Evolutionary conservation across 2,797 vertebrate genomes (phyloP), one percentile per base, ranked within the genome.

Genomic region (Chaunax sp.): DNA sequence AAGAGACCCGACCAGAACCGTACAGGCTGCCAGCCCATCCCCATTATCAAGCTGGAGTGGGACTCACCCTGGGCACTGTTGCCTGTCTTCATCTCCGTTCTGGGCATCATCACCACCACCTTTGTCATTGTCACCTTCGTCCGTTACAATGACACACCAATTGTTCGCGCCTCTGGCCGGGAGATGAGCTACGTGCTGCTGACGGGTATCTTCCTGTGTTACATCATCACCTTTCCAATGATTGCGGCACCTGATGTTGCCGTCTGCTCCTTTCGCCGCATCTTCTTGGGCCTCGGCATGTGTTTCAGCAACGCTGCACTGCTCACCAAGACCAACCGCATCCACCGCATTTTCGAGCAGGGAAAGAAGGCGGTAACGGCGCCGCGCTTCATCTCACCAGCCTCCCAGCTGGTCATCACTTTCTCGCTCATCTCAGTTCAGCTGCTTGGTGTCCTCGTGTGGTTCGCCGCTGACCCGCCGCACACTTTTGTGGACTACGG

Each of bases 311-410:
- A 99, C 35, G 96, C 97, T 3, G 97, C 97, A 0, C 91, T 99
- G 86, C 94, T 99, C 55, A 98, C 97, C 82, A 99, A 99, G 92
- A 99, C 97, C 80, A 98, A 98, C 90, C 94, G 97, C 63, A 99
- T 99, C 90, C 96, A 98, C 86, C 95, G 97, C 87, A 98, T 99
- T 93, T 99, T 99, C 61, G 95, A 97, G 90, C 97, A 97, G 89
- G 97, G 97, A 30, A 96, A 97, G 92, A 95, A 94, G 58, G 96
- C 96, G 0, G 97, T 98, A 76, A 95, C 96, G 0, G 95, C 97
- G 0, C 97, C 97, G 0, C 91, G 94, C 72, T 98, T 97, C 84
- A 98, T 99, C 72, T 98, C 96, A 1, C 97, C 97, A 0, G 95
- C 97, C 22, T 99, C 97, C 14, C 97, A 99, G 86, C 90, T 99